phyloP scores from a whole-genome alignment of 1,140 invertebrate species.

The Drosophila prosaltans region DNA sequence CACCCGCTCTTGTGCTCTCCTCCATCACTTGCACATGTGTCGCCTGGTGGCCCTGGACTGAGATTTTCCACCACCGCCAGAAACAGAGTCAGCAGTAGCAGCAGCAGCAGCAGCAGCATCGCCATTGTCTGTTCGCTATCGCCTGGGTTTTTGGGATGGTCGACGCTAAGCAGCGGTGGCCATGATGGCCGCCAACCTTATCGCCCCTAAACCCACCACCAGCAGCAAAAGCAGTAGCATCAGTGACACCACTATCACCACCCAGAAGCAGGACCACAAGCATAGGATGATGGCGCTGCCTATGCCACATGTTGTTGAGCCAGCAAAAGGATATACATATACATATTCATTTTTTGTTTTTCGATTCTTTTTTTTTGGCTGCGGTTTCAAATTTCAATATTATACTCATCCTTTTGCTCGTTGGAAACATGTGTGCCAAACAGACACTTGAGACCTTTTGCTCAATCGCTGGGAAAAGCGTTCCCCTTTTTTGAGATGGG shows the following conservation, averaged over 20 bases:
- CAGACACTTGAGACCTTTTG: conserved; percentile 36
- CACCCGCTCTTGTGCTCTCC: background rate
- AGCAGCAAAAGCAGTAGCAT: background rate
- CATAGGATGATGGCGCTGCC: conserved; percentile 32
- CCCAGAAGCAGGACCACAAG: conserved; percentile 23
- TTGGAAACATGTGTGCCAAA: conserved; percentile 26
- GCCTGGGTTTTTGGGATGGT: conserved; percentile 14
- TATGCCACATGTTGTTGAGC: conserved; percentile 46
- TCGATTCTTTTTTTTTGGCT: background rate
- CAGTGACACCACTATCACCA: conserved; percentile 16
- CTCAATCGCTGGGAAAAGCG: conserved; percentile 10
- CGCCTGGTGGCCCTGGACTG: conserved; percentile 14
- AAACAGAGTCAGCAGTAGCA: background rate
- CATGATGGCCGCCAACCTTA: conserved; percentile 62
- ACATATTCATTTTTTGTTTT: background rate
- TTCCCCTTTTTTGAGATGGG: background rate
- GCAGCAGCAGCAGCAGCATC: background rate
- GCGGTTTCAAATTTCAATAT: conserved; percentile 56
- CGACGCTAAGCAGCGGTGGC: conserved; percentile 40
- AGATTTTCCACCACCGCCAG: conserved; percentile 14
- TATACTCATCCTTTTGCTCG: conserved; percentile 12
- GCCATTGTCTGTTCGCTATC: conserved; percentile 53
- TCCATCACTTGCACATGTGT: conserved; percentile 20
- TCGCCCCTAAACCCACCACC: conserved; percentile 27
- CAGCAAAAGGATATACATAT: conserved; percentile 17